Evolutionary conservation across 2,797 vertebrate species (phyloP).

Genomic region (Coracias cyanogaster): DNA sequence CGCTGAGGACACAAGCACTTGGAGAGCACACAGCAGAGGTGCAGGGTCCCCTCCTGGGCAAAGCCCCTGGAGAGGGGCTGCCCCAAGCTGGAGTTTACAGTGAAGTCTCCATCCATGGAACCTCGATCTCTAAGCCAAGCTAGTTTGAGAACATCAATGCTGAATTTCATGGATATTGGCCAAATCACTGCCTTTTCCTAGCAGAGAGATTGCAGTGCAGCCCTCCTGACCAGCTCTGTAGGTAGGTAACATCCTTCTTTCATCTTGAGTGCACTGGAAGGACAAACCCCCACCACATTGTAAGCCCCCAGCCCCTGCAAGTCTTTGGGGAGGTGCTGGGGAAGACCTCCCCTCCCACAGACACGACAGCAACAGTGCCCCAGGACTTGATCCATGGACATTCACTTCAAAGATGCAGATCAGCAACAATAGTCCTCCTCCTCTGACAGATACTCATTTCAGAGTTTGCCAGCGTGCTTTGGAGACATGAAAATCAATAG

Average conservation of each 20-base stretch:
- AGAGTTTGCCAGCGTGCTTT: constrained; percentile 37
- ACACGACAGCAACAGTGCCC: rapidly evolving
- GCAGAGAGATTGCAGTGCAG: background rate
- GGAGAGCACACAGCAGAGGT: rapidly evolving
- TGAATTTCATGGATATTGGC: background rate
- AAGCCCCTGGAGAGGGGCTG: background rate
- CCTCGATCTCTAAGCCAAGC: background rate
- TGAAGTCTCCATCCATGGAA: background rate
- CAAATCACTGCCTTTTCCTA: background rate
- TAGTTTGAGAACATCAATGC: background rate
- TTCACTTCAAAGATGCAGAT: constrained; percentile 10
- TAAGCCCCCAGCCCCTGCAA: background rate
- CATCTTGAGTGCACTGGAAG: background rate
- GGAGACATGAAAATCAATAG: constrained; percentile 73
- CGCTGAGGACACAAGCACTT: background rate
- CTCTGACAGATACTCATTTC: constrained; percentile 71
- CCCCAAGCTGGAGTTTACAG: background rate
- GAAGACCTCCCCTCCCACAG: background rate
- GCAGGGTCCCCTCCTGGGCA: background rate
- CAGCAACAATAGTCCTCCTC: background rate
- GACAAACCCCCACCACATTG: background rate
- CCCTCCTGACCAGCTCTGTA: background rate
- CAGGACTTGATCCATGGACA: background rate
- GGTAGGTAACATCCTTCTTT: background rate
- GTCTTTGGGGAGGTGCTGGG: rapidly evolving